Evolutionary conservation across 37 sponge, comb jelly and placozoan species (phyloP), one percentile per base, ranked within the genome.

Genomic region (Hormiphora californensis): DNA sequence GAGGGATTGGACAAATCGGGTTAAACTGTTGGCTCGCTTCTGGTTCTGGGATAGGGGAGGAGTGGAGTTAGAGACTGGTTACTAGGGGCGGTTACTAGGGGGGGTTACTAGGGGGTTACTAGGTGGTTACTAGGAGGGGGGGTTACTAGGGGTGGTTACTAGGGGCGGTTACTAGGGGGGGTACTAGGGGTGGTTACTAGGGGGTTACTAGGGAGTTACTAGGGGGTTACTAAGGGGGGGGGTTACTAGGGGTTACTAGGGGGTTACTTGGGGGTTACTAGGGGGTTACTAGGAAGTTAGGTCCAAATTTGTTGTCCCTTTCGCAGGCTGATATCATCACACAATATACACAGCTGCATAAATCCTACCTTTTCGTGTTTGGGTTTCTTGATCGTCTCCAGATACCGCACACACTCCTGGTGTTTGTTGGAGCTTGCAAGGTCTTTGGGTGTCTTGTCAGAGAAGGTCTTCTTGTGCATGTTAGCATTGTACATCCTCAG

Each of bases 391-490:
- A 65, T 65, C 15, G 67, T 65, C 3, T 65, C 67, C 3, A 65
- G 67, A 17, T 65, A 65, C 3, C 67, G 67, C 1, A 65, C 67
- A 65, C 67, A 65, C 11, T 65, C 67, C 3, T 30, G 67, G 21
- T 65, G 67, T 28, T 65, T 65, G 7, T 65, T 65, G 17, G 67
- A 65, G 67, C 11, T 4, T 19, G 67, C 67, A 3, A 65, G 67
- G 37, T 65, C 67, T 38, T 28, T 65, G 3, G 67, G 67, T 0
- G 67, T 19, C 28, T 65, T 65, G 37, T 65, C 67, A 28, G 32
- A 36, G 67, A 65, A 65, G 17, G 32, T 65, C 67, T 65, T 65
- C 67, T 65, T 65, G 67, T 65, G 67, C 67, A 65, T 65, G 37
- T 65, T 65, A 17, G 37, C 67, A 28, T 38, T 38, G 67, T 65